Conservation (phyloP, 2,797 vertebrate genomes). For the Hephaestus fuliginosus region DNA sequence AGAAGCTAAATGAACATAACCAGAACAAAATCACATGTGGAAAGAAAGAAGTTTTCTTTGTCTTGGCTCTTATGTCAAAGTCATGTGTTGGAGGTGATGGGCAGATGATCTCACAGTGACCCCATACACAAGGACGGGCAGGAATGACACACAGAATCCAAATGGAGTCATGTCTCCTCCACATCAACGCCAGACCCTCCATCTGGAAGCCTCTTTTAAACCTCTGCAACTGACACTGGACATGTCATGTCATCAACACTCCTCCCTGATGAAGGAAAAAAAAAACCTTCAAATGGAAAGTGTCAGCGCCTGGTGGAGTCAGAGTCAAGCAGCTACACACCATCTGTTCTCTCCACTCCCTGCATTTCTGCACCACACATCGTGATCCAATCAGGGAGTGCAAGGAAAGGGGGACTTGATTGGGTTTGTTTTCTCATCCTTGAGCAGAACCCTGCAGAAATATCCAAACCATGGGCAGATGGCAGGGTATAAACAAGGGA, state of each 20-base stretch:
- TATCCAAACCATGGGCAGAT: constrained; percentile 21
- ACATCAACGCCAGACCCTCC: constrained; percentile 65
- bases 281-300: constrained; percentile 49
- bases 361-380: constrained; percentile 11
- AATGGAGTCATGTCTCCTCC: constrained; percentile 66
- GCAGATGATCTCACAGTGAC: constrained; percentile 54
- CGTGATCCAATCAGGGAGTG: constrained; percentile 42
- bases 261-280: constrained; percentile 28
- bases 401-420: constrained; percentile 8
- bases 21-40: too few relatives aligned
- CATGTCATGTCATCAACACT: constrained; percentile 60
- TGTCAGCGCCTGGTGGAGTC: constrained; percentile 32
- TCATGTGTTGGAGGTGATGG: constrained; percentile 4
- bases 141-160: constrained; percentile 66
- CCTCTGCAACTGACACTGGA: constrained; percentile 34
- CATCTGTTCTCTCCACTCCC: constrained; percentile 58
- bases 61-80: neutral
- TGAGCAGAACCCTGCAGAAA: constrained; percentile 15
- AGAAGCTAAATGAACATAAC: too few relatives aligned
- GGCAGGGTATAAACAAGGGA: constrained; percentile 3
- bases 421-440: constrained; percentile 50
- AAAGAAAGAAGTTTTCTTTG: constrained; percentile 7
- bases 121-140: constrained; percentile 28
- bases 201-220: constrained; percentile 64
- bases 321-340: constrained; percentile 33